Conservation (phyloP, 2,888 invertebrate species). For the Hypena proboscidalis region DNA sequence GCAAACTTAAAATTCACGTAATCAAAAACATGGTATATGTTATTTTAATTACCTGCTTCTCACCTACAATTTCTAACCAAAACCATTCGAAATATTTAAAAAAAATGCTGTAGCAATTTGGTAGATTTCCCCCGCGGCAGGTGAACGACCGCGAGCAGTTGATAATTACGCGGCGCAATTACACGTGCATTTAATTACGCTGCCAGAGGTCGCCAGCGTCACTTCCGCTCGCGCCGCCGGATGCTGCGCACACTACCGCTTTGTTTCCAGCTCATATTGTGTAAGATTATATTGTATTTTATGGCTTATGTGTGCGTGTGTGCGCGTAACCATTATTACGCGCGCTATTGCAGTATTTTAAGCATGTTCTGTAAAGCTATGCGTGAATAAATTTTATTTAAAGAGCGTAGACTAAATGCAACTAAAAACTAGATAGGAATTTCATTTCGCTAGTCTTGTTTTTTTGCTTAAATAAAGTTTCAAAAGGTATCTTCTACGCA, state of each 20-base stretch:
- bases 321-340: not conserved
- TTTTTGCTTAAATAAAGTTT: too few species aligned
- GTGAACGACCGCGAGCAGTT: constrained; percentile 26
- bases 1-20: too few species aligned
- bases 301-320: constrained; percentile 7
- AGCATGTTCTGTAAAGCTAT: too few species aligned
- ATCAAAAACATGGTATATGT: too few species aligned
- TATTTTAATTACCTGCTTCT: too few species aligned
- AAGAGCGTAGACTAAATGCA: too few species aligned
- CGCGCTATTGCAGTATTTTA: not conserved
- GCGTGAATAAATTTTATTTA: too few species aligned
- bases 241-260: constrained; percentile 48
- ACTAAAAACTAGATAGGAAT: too few species aligned
- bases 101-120: not conserved
- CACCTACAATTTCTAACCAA: not conserved
- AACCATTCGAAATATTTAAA: constrained; percentile 1
- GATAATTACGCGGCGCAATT: constrained; percentile 46
- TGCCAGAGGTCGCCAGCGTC: constrained; percentile 49
- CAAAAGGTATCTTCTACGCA: too few species aligned
- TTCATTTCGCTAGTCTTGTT: too few species aligned
- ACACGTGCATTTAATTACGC: constrained; percentile 54
- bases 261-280: constrained; percentile 41
- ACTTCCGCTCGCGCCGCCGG: constrained; percentile 54
- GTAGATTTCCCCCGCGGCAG: constrained; percentile 22
- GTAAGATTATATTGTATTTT: constrained; percentile 5